phyloP scores from a whole-genome alignment of 2,888 invertebrate genomes.

The Drosophila histrio region DNA sequence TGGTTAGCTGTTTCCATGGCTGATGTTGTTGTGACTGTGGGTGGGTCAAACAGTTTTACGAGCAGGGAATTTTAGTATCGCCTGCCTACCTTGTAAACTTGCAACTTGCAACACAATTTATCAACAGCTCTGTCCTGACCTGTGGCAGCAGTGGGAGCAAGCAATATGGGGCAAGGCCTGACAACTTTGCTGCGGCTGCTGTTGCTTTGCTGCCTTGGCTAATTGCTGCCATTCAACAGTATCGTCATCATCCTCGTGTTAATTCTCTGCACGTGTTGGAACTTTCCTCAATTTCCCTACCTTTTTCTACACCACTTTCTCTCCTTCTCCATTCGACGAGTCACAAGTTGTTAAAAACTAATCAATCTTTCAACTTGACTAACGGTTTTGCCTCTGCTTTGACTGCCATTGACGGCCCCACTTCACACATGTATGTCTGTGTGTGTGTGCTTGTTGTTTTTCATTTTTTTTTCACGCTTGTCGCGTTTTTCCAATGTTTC shows the following conservation, averaged over 20 bases:
- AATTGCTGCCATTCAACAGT: conserved; percentile 67
- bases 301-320: conserved; percentile 7
- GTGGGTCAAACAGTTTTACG: conserved; percentile 21
- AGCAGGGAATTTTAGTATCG: conserved; percentile 25
- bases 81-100: not conserved
- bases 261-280: conserved; percentile 70
- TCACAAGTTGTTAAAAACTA: conserved; percentile 81
- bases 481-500: conserved; percentile 59
- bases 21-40: not conserved
- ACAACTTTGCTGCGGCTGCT: conserved; percentile 6
- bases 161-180: not conserved
- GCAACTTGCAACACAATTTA: conserved; percentile 18
- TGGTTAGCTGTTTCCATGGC: conserved; percentile 12
- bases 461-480: conserved; percentile 60
- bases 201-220: conserved; percentile 30
- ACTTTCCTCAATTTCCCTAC: conserved; percentile 14
- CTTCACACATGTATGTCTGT: not conserved
- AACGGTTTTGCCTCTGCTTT: conserved; percentile 70
- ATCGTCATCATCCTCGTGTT: conserved; percentile 48
- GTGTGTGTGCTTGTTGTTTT: conserved; percentile 22
- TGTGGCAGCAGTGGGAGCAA: not conserved
- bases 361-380: conserved; percentile 80
- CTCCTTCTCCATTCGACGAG: conserved; percentile 24
- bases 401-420: conserved; percentile 56
- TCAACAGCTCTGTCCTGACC: conserved; percentile 8